Base-by-base conservation (phyloP, 2,888 invertebrate genomes). In the Ecliptopera silaceata region DNA sequence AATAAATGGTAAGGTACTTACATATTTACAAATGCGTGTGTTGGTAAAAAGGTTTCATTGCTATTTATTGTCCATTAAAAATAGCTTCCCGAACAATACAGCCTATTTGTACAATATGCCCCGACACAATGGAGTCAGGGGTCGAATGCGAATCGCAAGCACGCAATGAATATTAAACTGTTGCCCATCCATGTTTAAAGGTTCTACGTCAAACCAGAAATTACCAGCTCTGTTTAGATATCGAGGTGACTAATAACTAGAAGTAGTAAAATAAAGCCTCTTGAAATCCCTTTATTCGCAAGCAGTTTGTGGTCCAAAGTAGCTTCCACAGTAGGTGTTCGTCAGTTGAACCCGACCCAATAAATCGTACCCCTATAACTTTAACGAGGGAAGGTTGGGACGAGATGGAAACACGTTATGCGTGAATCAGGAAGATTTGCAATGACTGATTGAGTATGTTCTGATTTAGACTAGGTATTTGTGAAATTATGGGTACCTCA, bases 91-190 rank as follows among this genome's bases (percentile, higher is more conserved):
- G 45, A 63, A 58, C 58, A 61, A 58, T 61, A 61, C 34, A 50
- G 47, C 42, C 56, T 59, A 61, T 61, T 63, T 58, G 61, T 61
- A 32, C 46, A 29, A 22, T 36, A 12, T 18, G 20, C 15, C 36
- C 6, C 20, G 63, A 55, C 51, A 65, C 65, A 65, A 65, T 63
- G 38, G 54, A 17, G 41, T 36, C 22, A 22, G 49, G 56, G 42
- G 17, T 12, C 29, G 20, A 26, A 42, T 26, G 22, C 42, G 42
- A 26, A 26, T 12, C 42, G 36, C 10, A 39, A 22, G 18, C 59
- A 32, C 43, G 47, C 3, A 18, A 8, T 39, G 38, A 57, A 57
- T 57, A 51, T 43, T 46, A 52, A 57, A 48, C 38, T 22, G 11
- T 29, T 29, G 15, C 26, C 26, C 13, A 38, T 38, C 15, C 17